Conservation (phyloP, 2,888 invertebrate genomes). For the Crossocerus cetratus region DNA sequence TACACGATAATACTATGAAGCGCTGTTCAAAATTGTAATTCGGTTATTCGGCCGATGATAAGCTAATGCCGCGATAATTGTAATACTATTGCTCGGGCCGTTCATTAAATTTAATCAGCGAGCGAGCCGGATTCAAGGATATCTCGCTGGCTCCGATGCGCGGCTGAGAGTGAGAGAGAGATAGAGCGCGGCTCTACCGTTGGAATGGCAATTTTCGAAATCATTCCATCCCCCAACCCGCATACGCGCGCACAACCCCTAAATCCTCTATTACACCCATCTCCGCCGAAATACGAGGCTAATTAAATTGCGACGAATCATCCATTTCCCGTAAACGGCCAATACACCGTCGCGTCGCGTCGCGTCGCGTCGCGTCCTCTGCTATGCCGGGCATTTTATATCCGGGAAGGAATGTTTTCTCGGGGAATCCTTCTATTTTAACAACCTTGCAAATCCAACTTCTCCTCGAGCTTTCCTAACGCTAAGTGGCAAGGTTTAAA, state of each 20-base stretch:
- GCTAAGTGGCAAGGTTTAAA: no score
- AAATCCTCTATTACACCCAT: not conserved
- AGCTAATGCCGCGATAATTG: conserved; percentile 11
- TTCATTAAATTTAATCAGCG: conserved; percentile 24
- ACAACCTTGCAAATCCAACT: no score
- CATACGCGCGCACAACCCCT: conserved; percentile 22
- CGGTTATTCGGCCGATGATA: conserved; percentile 17
- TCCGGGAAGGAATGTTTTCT: no score
- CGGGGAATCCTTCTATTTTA: no score
- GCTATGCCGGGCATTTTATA: no score
- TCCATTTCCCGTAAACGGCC: not conserved
- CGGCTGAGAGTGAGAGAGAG: not conserved
- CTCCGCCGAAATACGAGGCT: not conserved
- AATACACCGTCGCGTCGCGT: not conserved
- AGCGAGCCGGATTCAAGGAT: not conserved
- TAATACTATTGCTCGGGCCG: conserved; percentile 14
- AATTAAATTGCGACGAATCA: not conserved
- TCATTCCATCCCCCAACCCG: not conserved
- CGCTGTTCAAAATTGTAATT: conserved; percentile 17
- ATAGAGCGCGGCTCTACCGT: conserved; percentile 10
- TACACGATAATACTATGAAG: no score
- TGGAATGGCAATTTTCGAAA: conserved; percentile 35
- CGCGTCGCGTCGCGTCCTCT: not conserved
- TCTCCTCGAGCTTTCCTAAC: no score
- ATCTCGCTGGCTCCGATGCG: no score